Conservation (phyloP, 2,113 vertebrate species). For the Bos taurus region DNA sequence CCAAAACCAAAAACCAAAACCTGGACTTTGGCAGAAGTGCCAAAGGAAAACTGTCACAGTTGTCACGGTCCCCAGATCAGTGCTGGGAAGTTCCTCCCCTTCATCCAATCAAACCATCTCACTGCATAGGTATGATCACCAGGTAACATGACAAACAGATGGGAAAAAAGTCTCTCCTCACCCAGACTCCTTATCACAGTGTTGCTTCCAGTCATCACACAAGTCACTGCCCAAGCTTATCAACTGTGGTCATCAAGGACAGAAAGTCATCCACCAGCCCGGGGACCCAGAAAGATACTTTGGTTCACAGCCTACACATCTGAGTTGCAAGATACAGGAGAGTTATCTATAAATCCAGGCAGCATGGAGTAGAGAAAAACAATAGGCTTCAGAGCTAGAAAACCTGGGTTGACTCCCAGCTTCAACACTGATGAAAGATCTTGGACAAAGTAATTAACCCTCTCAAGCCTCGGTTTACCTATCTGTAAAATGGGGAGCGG, state of each 20-base stretch:
- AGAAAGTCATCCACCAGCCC: neutral
- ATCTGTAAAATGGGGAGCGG: neutral
- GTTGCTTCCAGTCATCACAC: neutral
- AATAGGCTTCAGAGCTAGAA: neutral
- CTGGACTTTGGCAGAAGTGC: neutral
- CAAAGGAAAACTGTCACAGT: neutral
- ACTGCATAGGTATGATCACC: accelerated
- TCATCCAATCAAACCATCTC: accelerated
- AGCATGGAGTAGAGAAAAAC: neutral
- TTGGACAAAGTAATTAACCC: neutral
- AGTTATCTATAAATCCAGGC: too few species aligned
- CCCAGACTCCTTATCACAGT: neutral
- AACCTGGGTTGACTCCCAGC: neutral
- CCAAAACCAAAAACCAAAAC: neutral
- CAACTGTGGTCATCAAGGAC: neutral
- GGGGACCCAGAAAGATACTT: neutral
- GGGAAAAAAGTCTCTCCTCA: neutral
- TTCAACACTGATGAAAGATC: neutral
- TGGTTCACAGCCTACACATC: neutral
- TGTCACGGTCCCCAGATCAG: neutral
- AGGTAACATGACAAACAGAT: neutral
- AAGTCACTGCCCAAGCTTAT: neutral
- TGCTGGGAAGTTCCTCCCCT: neutral
- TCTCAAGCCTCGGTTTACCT: neutral
- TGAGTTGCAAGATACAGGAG: neutral